Conservation (phyloP, 2,113 vertebrate species). For the Orientallactaga bullata region DNA sequence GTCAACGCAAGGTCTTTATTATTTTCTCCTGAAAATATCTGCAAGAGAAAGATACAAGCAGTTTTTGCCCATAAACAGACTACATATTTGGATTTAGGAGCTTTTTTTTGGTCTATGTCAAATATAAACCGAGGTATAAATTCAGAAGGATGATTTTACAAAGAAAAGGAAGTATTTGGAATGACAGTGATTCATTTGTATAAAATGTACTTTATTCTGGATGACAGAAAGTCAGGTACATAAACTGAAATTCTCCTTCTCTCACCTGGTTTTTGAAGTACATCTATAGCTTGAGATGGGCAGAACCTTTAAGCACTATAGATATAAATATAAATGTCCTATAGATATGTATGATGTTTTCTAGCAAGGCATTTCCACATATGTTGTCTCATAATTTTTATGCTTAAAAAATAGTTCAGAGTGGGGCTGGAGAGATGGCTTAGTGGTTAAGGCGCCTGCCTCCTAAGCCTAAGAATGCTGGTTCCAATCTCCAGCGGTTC, state of each 20-base stretch:
- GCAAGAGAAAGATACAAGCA: not conserved
- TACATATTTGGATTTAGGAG: not conserved
- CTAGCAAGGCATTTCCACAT: constrained; percentile 26
- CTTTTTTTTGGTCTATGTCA: constrained; percentile 44
- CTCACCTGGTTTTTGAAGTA: not conserved
- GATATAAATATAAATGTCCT: not conserved
- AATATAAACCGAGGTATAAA: constrained; percentile 56
- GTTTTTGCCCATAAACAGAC: not conserved
- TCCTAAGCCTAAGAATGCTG: too few species aligned
- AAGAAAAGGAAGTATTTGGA: constrained; percentile 21
- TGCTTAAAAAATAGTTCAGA: constrained; percentile 37
- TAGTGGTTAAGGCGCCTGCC: too few species aligned
- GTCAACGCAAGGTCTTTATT: not conserved
- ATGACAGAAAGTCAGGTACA: not conserved
- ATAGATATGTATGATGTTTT: not conserved
- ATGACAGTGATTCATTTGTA: not conserved
- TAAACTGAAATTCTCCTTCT: not conserved
- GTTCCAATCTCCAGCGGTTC: too few species aligned
- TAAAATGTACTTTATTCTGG: not conserved
- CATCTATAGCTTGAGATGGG: not conserved
- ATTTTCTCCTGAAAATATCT: not conserved
- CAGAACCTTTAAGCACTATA: not conserved
- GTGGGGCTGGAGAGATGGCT: too few species aligned
- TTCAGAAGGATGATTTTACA: constrained; percentile 26
- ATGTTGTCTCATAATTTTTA: constrained; percentile 43